These are phyloP conservation scores for Calameuta filiformis DNA, from an alignment of 2,888 invertebrate genomes.

Conservation along the genomic window DNA sequence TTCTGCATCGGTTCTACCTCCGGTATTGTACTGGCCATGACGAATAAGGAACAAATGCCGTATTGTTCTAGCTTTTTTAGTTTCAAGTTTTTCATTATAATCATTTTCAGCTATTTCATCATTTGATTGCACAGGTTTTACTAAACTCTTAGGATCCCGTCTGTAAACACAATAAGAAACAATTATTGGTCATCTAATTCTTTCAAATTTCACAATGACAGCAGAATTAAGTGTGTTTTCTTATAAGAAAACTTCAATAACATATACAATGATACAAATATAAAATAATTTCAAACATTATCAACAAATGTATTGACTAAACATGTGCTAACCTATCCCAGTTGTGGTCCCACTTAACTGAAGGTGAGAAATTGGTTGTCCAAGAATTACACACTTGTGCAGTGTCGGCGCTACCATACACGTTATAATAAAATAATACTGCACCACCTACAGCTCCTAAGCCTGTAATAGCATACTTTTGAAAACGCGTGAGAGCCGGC, in stretches of 20 bases:
- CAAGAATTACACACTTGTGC: conserved; percentile 72
- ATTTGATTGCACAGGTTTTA: conserved; percentile 70
- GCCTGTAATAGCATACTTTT: conserved; percentile 71
- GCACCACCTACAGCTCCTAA: conserved; percentile 77
- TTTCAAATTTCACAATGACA: neutral
- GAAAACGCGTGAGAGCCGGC: conserved; percentile 71
- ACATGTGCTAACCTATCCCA: conserved; percentile 83
- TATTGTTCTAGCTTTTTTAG: conserved; percentile 72
- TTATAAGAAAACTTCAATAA: conserved; percentile 6
- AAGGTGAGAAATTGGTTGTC: conserved; percentile 76
- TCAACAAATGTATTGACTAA: neutral
- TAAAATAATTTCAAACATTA: neutral
- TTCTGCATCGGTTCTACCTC: conserved; percentile 78
- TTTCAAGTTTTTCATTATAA: conserved; percentile 75
- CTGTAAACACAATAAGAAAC: conserved; percentile 63
- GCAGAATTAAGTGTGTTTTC: neutral
- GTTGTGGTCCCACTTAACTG: conserved; percentile 84
- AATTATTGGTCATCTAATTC: neutral
- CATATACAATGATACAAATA: neutral
- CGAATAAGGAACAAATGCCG: conserved; percentile 91
- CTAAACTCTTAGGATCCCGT: conserved; percentile 78
- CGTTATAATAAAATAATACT: conserved; percentile 71
- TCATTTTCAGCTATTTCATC: conserved; percentile 74
- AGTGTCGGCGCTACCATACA: conserved; percentile 64
- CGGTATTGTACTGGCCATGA: conserved; percentile 93